A percentile compares a stretch with the other conserved stretches of the same genome.
Conservation (phyloP, 2,888 invertebrate species). For the Disparrhopalites patrizii region DNA sequence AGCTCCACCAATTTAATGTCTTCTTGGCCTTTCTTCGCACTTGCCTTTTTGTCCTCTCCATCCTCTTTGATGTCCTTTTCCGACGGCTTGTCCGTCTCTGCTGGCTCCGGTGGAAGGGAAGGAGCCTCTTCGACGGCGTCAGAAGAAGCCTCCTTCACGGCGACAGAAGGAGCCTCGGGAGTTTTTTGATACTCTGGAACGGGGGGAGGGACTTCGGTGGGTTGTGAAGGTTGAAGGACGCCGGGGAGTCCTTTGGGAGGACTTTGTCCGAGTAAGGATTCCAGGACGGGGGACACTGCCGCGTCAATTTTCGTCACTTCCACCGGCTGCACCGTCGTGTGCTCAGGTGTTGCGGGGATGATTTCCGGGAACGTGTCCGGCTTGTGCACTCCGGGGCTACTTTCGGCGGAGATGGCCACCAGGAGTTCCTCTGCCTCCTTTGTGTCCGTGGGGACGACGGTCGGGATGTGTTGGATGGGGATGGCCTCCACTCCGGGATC, state of each 20-base stretch:
- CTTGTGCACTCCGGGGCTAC: not conserved
- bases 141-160: not conserved
- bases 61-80: not conserved
- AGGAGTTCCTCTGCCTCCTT: not conserved
- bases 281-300: slow-evolving; percentile 34
- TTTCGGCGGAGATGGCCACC: not conserved
- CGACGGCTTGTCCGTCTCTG: not conserved
- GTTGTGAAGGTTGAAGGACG: not conserved
- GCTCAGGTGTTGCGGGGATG: not conserved
- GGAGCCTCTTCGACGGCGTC: not conserved
- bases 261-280: slow-evolving; percentile 32
- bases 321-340: not conserved
- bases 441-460: not conserved
- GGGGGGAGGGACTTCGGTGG: not conserved
- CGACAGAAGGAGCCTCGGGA: not conserved
- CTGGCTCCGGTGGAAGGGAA: not conserved
- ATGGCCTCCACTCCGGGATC: slow-evolving; percentile 30
- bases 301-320: slow-evolving; percentile 34
- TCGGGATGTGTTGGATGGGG: slow-evolving; percentile 10
- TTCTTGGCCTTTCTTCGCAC: too few relatives aligned
- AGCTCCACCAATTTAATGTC: too few relatives aligned
- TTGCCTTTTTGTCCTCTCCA: not conserved
- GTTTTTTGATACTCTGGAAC: not conserved
- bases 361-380: not conserved
- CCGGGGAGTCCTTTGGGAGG: slow-evolving; percentile 10